Evolutionary conservation across 2,797 vertebrate genomes (phyloP), one percentile per base, ranked within the genome.

Genomic region (Pitangus sulphuratus): DNA sequence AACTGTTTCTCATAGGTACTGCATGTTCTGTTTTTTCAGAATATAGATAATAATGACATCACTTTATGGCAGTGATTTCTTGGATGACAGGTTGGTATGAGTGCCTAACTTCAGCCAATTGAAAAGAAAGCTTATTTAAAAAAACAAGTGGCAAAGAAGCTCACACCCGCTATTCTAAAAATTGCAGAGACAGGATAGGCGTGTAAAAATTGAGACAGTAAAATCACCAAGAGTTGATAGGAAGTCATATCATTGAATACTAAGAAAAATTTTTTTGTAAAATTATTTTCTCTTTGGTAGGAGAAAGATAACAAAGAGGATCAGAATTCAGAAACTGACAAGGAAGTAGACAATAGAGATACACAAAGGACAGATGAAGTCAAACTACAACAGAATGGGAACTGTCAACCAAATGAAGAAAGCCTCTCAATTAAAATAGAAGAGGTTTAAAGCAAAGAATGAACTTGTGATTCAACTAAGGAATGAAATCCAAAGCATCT

Each of bases 361-460:
- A 95, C 48, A 88, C 97, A 94, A 96, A 98, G 94, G 75, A 97
- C 96, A 85, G 94, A 90, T 96, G 98, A 93, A 96, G 98, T 98
- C 65, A 96, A 97, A 71, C 84, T 97, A 35, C 98, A 98, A 61
- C 99, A 99, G 84, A 99, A 99, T 12, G 99, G 99, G 79, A 99
- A 98, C 97, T 99, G 98, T 97, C 98, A 98, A 94, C 97, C 97
- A 56, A 97, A 97, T 68, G 98, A 98, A 42, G 98, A 98, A 60
- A 98, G 98, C 58, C 97, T 97, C 44, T 92, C 97, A 24, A 40
- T 95, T 96, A 97, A 97, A 71, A 94, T 98, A 7, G 96, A 98
- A 75, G 72, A 84, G 10, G 95, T 97, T 87, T 98, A 98, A 95
- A 87, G 84, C 70, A 61, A 81, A 80, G 61, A 65, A 50, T 71